Evolutionary conservation across 2,113 vertebrate genomes (phyloP), one percentile per base, ranked within the genome.

Genomic region (Mohoua ochrocephala): DNA sequence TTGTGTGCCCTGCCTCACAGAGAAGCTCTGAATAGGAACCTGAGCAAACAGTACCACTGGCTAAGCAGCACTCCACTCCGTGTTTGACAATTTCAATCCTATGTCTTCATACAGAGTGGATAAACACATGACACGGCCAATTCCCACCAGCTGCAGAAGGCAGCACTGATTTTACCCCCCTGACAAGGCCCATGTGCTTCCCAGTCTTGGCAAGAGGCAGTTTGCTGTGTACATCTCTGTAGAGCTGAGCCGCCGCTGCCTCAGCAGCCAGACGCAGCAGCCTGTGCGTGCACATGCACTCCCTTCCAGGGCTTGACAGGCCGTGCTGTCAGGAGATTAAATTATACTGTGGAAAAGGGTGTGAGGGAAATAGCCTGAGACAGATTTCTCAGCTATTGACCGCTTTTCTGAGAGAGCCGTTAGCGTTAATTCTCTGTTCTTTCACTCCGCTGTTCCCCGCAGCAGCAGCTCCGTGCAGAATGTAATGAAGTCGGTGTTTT

Each of bases 331-430:
- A 86, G 68, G 71, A 95, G 71, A 93, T 95, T 84, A 75, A 94
- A 94, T 87, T 86, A 84, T 52, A 5, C 76, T 33, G 42, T 80
- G 85, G 85, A 49, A 80, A 92, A 70, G 7, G 35, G 56, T 56
- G 90, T 60, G 88, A 94, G 68, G 83, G 68, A 96, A 95, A 94
- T 88, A 94, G 92, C 56, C 71, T 30, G 76, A 77, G 95, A 91
- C 93, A 92, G 64, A 91, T 90, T 85, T 89, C 93, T 88, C 60
- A 54, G 90, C 78, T 95, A 93, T 83, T 81, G 93, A 92, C 79
- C 0, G 0, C 18, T 78, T 80, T 86, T 54, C 79, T 35, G 56
- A 0, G 3, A 91, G 92, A 49, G 6, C 11, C 0, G 19, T 78
- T 93, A 27, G 75, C 39, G 68, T 79, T 89, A 78, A 92, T 96